A percentile compares a stretch with the other conserved stretches of the same genome.
phyloP scores from a whole-genome alignment of 2,113 vertebrate species.

The Phoenicopterus ruber region DNA sequence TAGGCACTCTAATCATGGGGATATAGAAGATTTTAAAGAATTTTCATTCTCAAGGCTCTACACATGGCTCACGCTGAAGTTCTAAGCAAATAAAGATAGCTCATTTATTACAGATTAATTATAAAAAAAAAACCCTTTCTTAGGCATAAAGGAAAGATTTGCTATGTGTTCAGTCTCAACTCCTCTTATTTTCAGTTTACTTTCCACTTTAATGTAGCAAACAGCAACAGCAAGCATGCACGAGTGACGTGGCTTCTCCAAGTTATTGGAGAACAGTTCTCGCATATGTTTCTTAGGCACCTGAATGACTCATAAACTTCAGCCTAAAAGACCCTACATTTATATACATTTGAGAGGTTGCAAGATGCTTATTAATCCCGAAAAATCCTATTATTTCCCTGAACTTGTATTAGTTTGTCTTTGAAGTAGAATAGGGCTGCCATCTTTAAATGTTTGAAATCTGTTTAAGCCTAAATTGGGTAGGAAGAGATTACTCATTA shows the following conservation, averaged over 20 bases:
- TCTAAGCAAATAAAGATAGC: background rate
- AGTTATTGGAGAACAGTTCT: background rate
- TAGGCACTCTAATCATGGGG: background rate
- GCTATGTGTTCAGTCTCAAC: background rate
- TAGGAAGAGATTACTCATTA: background rate
- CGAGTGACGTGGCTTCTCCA: background rate
- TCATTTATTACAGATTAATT: background rate
- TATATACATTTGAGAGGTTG: background rate
- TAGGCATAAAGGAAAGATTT: background rate
- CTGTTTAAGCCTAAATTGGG: background rate
- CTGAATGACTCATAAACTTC: background rate
- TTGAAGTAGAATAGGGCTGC: background rate
- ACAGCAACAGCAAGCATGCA: background rate
- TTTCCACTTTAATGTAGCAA: background rate
- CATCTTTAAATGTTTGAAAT: background rate
- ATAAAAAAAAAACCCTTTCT: background rate
- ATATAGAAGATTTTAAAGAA: background rate
- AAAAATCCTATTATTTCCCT: background rate
- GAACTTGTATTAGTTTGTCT: background rate
- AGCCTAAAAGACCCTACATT: background rate
- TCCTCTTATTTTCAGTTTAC: background rate
- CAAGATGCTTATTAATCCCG: background rate
- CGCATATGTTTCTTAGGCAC: background rate
- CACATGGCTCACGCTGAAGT: background rate
- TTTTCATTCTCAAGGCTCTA: background rate